Evolutionary conservation across 2,888 invertebrate species (phyloP).

Genomic region (Torymus texanus): DNA sequence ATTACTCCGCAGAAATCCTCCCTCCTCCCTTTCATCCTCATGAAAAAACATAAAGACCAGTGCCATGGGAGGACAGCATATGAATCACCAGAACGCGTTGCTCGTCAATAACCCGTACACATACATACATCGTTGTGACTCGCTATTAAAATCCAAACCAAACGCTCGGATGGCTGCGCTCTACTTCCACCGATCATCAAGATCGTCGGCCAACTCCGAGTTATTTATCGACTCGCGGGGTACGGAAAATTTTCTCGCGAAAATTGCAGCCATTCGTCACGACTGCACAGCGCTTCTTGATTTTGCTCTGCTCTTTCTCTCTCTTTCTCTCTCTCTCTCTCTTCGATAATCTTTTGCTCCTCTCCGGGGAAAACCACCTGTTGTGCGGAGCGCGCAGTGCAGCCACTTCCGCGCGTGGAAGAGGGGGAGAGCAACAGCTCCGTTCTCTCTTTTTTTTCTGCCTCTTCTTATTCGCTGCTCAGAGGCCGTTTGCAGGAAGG

Average conservation of each 20-base stretch:
- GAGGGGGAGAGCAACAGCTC: too few relatives aligned
- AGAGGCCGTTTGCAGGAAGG: too few relatives aligned
- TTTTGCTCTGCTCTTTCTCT: neutral
- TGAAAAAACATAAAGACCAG: too few relatives aligned
- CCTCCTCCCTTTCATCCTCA: too few relatives aligned
- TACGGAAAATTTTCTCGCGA: too few relatives aligned
- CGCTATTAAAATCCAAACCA: slow-evolving; percentile 35
- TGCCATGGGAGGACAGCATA: neutral
- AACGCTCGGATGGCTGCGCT: neutral
- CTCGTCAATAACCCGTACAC: slow-evolving; percentile 14
- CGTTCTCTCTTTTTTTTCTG: too few relatives aligned
- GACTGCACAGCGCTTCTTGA: neutral
- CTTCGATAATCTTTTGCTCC: neutral
- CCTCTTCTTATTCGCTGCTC: too few relatives aligned
- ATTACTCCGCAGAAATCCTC: too few relatives aligned
- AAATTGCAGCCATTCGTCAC: too few relatives aligned
- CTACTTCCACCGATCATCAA: slow-evolving; percentile 24
- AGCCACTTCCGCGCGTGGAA: too few relatives aligned
- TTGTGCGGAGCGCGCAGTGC: neutral
- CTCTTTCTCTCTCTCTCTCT: neutral
- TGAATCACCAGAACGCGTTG: slow-evolving; percentile 24
- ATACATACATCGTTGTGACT: neutral
- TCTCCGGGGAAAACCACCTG: slow-evolving; percentile 24
- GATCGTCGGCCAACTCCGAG: neutral
- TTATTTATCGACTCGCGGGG: too few relatives aligned